Percentiles rank a stretch among this genome's conserved stretches.
phyloP scores from a whole-genome alignment of 2,113 vertebrate genomes.

The Nesoenas mayeri region DNA sequence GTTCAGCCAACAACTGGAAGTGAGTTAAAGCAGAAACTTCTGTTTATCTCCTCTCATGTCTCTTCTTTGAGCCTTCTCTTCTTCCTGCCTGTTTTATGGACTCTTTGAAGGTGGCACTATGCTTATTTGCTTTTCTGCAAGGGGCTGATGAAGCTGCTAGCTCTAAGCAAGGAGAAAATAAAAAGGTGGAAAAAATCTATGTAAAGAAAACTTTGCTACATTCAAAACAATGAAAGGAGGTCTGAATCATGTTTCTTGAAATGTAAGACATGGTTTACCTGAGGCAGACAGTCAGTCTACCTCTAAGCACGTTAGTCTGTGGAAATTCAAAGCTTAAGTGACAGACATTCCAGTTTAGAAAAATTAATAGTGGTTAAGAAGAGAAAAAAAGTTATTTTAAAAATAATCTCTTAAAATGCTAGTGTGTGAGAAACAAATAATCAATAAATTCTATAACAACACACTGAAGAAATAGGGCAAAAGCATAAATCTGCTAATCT shows the following conservation, averaged over 20 bases:
- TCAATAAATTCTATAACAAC: background rate
- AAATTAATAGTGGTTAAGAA: background rate
- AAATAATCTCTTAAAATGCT: background rate
- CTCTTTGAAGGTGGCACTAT: background rate
- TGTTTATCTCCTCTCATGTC: background rate
- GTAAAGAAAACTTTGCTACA: background rate
- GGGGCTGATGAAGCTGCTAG: background rate
- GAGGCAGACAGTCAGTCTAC: background rate
- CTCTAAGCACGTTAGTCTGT: background rate
- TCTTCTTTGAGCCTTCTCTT: background rate
- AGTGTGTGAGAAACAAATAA: background rate
- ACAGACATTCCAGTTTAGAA: background rate
- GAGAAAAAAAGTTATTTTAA: background rate
- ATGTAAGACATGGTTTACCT: accelerated
- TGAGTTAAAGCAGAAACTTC: background rate
- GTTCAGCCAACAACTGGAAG: background rate
- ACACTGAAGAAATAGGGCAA: background rate
- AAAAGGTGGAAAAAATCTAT: background rate
- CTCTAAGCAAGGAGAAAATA: background rate
- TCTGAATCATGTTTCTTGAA: background rate
- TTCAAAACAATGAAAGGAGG: background rate
- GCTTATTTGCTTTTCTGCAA: background rate
- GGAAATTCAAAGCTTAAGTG: background rate
- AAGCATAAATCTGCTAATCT: background rate
- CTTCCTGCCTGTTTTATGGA: background rate